Percentiles rank a stretch among this genome's conserved stretches.
These are phyloP conservation scores for Acrobasis repandana DNA, from an alignment of 2,888 invertebrate species.

Conservation along the genomic window DNA sequence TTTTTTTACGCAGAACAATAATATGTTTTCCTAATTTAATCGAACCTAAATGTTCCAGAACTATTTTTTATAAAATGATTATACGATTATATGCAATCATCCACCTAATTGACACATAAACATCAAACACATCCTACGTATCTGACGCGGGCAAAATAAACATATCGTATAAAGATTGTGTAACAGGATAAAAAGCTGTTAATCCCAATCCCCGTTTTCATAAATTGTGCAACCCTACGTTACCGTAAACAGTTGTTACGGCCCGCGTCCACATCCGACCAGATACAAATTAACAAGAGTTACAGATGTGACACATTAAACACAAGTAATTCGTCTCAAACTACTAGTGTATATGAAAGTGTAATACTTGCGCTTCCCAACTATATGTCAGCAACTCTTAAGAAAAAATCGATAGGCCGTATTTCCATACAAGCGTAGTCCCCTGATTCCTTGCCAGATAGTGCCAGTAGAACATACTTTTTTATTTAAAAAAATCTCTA, in stretches of 20 bases:
- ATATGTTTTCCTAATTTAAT: too few species aligned
- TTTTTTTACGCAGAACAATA: too few species aligned
- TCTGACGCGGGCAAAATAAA: background rate
- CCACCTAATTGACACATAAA: background rate
- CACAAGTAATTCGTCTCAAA: background rate
- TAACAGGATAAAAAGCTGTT: slow-evolving; percentile 11
- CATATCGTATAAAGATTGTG: slow-evolving; percentile 4
- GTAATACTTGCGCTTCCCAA: too few species aligned
- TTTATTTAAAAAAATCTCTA: too few species aligned
- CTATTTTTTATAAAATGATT: too few species aligned
- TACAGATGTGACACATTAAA: background rate
- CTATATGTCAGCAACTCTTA: too few species aligned
- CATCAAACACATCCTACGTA: background rate
- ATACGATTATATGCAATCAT: background rate
- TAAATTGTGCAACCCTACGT: slow-evolving; percentile 23
- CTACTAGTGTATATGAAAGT: too few species aligned
- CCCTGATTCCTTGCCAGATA: too few species aligned
- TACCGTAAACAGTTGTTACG: slow-evolving; percentile 20
- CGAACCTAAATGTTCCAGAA: too few species aligned
- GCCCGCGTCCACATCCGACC: slow-evolving; percentile 46
- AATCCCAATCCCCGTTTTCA: slow-evolving; percentile 12
- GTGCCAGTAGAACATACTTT: too few species aligned
- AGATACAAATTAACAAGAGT: background rate
- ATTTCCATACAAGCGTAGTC: too few species aligned
- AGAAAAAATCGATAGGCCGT: too few species aligned